Conservation (phyloP, 1,140 invertebrate species). For the Heliothis subflexa region DNA sequence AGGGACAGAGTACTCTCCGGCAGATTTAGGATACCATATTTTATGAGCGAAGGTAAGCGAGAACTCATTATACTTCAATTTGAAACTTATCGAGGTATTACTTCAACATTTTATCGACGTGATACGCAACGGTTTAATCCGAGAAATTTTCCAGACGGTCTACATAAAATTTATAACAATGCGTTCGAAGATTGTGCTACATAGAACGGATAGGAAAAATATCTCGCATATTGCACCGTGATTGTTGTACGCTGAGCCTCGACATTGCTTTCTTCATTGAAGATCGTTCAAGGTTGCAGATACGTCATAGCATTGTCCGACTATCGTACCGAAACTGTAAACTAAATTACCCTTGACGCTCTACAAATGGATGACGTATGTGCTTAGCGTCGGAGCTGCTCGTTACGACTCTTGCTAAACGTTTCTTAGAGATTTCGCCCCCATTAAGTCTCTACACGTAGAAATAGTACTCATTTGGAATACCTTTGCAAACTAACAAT, state of each 20-base stretch:
- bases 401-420: conserved; percentile 23
- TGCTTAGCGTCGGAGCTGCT: conserved; percentile 23
- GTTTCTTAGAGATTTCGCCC: conserved; percentile 15
- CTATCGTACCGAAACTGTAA: conserved; percentile 43
- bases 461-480: conserved; percentile 15
- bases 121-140: background rate
- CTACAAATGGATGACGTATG: conserved; percentile 43
- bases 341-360: conserved; percentile 45
- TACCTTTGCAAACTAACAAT: conserved; percentile 24
- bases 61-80: conserved; percentile 36
- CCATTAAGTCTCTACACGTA: conserved; percentile 21
- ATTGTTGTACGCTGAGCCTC: conserved; percentile 18
- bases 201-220: conserved; percentile 12
- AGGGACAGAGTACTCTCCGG: conserved; percentile 94
- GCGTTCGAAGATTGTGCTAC: background rate
- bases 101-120: background rate
- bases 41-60: conserved; percentile 94
- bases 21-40: conserved; percentile 96
- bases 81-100: conserved; percentile 20
- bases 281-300: conserved; percentile 37
- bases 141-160: background rate
- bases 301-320: conserved; percentile 45
- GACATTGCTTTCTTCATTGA: conserved; percentile 43
- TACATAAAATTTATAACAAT: background rate
- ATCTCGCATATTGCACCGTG: background rate